phyloP scores from a whole-genome alignment of 2,113 vertebrate genomes.

The Lophura nycthemera region DNA sequence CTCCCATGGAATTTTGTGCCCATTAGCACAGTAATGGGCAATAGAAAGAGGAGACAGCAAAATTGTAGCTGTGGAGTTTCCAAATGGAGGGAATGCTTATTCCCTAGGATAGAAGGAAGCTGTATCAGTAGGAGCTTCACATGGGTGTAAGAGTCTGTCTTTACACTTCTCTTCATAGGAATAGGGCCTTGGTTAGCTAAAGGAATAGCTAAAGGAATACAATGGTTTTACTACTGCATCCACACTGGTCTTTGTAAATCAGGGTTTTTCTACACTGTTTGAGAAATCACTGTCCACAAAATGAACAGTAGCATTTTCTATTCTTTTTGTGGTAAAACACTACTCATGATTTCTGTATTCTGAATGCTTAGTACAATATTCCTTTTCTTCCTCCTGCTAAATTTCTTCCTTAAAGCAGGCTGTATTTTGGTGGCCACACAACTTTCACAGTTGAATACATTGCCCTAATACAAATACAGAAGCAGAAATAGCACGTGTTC shows the following conservation, averaged over 20 bases:
- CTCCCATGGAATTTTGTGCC: neutral
- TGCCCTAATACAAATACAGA: constrained; percentile 23
- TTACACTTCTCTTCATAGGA: neutral
- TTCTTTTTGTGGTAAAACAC: neutral
- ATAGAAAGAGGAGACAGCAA: neutral
- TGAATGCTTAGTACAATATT: neutral
- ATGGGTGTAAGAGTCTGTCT: neutral
- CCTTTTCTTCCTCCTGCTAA: neutral
- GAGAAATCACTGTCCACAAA: neutral
- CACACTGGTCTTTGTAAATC: neutral
- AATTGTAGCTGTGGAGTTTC: neutral
- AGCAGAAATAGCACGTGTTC: constrained; percentile 48
- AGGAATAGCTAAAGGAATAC: neutral
- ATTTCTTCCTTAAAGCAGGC: neutral
- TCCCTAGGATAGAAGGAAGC: neutral
- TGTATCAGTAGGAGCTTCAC: neutral
- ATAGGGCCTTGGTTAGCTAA: neutral
- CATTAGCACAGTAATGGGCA: neutral
- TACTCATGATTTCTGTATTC: neutral
- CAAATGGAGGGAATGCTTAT: neutral
- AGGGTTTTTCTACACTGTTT: neutral
- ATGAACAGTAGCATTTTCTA: neutral
- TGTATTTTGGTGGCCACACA: neutral
- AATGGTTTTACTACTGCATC: neutral
- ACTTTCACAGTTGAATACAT: neutral